Percentiles rank a stretch among this genome's conserved stretches.
Conservation (phyloP, 2,797 vertebrate genomes). For the Synaphobranchus kaupii region DNA sequence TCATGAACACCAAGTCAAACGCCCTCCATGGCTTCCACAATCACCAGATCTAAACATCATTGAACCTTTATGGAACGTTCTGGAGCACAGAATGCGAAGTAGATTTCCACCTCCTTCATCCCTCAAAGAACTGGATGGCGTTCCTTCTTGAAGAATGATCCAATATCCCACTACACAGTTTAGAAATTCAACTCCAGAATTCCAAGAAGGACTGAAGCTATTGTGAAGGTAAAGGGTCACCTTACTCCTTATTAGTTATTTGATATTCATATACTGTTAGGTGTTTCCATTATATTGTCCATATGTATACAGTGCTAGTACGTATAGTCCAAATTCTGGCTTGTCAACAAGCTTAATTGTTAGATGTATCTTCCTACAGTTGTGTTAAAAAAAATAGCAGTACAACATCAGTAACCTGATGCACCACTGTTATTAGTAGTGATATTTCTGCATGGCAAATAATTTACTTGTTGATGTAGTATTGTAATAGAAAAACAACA, state of each 20-base stretch:
- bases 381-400: too few species aligned
- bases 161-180: background rate
- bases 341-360: too few species aligned
- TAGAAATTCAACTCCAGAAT: background rate
- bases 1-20: background rate
- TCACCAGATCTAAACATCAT: background rate
- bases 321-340: too few species aligned
- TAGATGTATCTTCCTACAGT: too few species aligned
- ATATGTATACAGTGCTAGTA: background rate
- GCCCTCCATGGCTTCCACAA: background rate
- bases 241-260: background rate
- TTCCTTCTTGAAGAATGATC: background rate
- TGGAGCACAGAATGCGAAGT: background rate
- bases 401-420: too few species aligned
- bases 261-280: background rate
- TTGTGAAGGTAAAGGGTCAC: background rate
- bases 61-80: background rate
- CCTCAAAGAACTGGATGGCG: background rate
- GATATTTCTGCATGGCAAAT: too few species aligned
- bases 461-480: too few species aligned
- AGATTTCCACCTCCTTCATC: background rate
- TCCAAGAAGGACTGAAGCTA: background rate
- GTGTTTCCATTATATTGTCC: background rate
- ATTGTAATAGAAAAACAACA: too few species aligned
- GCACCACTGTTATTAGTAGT: too few species aligned